Evolutionary conservation across 2,113 vertebrate species (phyloP).

Genomic region (Trichomycterus rosablanca): DNA sequence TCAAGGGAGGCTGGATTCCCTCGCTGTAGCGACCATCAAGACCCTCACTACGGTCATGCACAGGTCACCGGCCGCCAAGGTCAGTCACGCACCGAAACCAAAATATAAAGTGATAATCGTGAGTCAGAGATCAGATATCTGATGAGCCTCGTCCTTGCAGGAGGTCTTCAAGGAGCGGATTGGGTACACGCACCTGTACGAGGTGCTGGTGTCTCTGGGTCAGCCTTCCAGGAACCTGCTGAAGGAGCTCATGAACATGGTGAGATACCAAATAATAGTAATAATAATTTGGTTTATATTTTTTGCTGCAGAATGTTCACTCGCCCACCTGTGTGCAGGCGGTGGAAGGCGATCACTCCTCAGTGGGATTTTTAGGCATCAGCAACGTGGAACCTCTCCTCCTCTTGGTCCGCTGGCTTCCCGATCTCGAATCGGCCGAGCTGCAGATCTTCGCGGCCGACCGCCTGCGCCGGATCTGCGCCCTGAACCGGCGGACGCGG

Average conservation of each 20-base stretch:
- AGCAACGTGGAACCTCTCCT: constrained; percentile 94
- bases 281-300: background rate
- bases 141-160: constrained; percentile 54
- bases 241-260: constrained; percentile 98
- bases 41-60: constrained; percentile 95
- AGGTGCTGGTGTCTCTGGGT: constrained; percentile 88
- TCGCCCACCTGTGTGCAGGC: constrained; percentile 64
- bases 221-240: constrained; percentile 86
- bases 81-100: constrained; percentile 54
- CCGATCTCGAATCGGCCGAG: constrained; percentile 84
- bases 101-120: too few species aligned
- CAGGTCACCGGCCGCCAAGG: constrained; percentile 97
- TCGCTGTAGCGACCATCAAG: constrained; percentile 91
- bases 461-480: constrained; percentile 88
- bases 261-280: constrained; percentile 51
- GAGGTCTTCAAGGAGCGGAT: constrained; percentile 98
- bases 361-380: constrained; percentile 91
- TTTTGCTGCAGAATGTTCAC: background rate
- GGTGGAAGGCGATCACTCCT: constrained; percentile 92
- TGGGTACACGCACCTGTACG: constrained; percentile 90
- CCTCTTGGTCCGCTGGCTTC: constrained; percentile 93
- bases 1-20: constrained; percentile 84
- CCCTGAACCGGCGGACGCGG: constrained; percentile 88
- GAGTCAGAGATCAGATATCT: constrained; percentile 1
- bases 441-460: constrained; percentile 88